These are phyloP conservation scores for Alouatta palliata DNA, from an alignment of 2,113 vertebrate genomes.

Conservation along the genomic window DNA sequence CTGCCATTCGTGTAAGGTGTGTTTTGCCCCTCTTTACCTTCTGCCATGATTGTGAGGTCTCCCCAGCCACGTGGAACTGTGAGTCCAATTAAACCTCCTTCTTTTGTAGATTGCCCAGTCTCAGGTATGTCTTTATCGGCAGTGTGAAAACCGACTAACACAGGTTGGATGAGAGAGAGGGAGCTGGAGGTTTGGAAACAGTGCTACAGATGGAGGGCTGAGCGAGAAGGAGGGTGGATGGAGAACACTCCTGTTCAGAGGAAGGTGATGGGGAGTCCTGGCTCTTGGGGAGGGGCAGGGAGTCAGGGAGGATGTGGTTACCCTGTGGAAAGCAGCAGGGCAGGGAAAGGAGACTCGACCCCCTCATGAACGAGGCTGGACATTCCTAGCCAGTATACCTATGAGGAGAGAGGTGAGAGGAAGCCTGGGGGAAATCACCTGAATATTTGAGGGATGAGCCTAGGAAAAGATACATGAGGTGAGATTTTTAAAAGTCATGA, in stretches of 20 bases:
- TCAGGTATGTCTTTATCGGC: too few species aligned
- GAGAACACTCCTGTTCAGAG: neutral
- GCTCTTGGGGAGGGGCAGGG: neutral
- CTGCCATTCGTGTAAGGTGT: too few species aligned
- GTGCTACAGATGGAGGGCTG: too few species aligned
- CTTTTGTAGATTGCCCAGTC: too few species aligned
- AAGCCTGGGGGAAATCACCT: too few species aligned
- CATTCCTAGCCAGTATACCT: neutral
- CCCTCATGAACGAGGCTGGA: accelerated
- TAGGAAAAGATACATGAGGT: neutral
- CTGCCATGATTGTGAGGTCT: too few species aligned
- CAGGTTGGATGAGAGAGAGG: neutral
- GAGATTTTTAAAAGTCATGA: neutral
- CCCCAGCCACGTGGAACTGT: too few species aligned
- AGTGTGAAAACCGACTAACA: too few species aligned
- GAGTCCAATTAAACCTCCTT: too few species aligned
- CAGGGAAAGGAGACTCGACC: neutral
- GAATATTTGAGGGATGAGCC: too few species aligned
- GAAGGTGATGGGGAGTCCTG: neutral
- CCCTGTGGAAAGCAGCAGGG: neutral
- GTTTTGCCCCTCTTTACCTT: too few species aligned
- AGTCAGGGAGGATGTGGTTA: neutral
- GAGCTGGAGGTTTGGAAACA: neutral
- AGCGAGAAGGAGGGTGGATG: too few species aligned
- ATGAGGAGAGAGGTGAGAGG: neutral